Evolutionary conservation across 2,888 invertebrate genomes (phyloP).

Genomic region (Sthenelais limicola): DNA sequence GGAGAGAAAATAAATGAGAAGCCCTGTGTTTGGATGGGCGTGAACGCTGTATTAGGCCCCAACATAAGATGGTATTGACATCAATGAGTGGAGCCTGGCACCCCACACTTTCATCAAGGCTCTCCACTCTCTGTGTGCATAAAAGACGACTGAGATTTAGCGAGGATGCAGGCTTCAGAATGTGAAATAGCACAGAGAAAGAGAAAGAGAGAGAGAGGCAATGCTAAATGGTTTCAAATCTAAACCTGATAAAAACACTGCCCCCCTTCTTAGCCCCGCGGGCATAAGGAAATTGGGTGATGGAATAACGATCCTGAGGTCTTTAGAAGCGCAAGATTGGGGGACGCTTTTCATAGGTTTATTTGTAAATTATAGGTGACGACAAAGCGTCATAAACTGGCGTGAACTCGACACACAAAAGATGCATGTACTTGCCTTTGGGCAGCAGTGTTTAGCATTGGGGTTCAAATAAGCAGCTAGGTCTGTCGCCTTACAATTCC

Average conservation of each 20-base stretch:
- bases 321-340: conserved; percentile 15
- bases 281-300: conserved; percentile 16
- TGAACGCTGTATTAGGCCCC: too few relatives aligned
- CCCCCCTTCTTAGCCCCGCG: not conserved
- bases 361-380: conserved; percentile 30
- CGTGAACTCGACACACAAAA: conserved; percentile 27
- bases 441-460: conserved; percentile 19
- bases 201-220: not conserved
- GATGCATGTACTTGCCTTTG: conserved; percentile 31
- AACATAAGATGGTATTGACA: too few relatives aligned
- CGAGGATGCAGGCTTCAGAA: too few relatives aligned
- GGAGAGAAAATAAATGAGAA: conserved; percentile 12
- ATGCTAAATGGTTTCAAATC: not conserved
- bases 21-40: conserved; percentile 24
- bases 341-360: conserved; percentile 17
- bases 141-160: too few relatives aligned
- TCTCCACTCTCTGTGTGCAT: too few relatives aligned
- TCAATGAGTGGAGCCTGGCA: too few relatives aligned
- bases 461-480: conserved; percentile 21
- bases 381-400: conserved; percentile 21
- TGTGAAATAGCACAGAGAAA: too few relatives aligned
- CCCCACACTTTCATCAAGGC: too few relatives aligned
- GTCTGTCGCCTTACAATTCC: too few relatives aligned
- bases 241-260: too few relatives aligned
- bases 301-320: conserved; percentile 24